Evolutionary conservation across 2,113 vertebrate genomes (phyloP), one percentile per base, ranked within the genome.

Genomic region (Nannospalax galili): DNA sequence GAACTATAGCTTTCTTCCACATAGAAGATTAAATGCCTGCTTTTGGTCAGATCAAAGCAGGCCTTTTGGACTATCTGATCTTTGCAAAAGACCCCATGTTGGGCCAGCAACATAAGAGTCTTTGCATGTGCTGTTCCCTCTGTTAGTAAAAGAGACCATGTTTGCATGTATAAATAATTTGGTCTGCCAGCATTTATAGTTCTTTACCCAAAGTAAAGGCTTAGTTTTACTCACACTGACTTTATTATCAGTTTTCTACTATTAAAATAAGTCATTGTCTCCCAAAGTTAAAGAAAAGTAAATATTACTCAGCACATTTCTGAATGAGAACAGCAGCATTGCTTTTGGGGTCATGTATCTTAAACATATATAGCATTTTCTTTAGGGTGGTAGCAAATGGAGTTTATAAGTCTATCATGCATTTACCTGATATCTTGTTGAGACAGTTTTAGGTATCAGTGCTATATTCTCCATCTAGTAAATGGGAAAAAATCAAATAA

Each of bases 11-110:
- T 94, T 95, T 96, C 72, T 91, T 95, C 75, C 40, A 78, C 77
- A 70, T 60, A 74, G 84, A 86, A 95, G 72, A 94, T 96, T 92
- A 96, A 96, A 92, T 92, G 65, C 79, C 52, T 40, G 5, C 78
- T 88, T 94, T 80, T 93, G 94, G 95, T 94, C 89, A 97, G 89
- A 95, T 96, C 94, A 96, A 94, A 96, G 86, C n/a, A 7, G 84
- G 48, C 65, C 84, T 90, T 62, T 94, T 97, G 58, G 81, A 93
- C 37, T 77, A 85, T 95, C 95, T 95, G 84, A 93, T 96, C 62
- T 89, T 95, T 95, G 58, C 89, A 95, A 92, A 96, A 86, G 88
- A 40, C 58, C 81, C 37, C 79, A 84, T 56, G 45, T 93, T 95
- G 96, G 94, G 84, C 81, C 84, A 92, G 62, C 88, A 92, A 58